phyloP scores from a whole-genome alignment of 2,797 vertebrate species.

The Thripadectes ignobilis region DNA sequence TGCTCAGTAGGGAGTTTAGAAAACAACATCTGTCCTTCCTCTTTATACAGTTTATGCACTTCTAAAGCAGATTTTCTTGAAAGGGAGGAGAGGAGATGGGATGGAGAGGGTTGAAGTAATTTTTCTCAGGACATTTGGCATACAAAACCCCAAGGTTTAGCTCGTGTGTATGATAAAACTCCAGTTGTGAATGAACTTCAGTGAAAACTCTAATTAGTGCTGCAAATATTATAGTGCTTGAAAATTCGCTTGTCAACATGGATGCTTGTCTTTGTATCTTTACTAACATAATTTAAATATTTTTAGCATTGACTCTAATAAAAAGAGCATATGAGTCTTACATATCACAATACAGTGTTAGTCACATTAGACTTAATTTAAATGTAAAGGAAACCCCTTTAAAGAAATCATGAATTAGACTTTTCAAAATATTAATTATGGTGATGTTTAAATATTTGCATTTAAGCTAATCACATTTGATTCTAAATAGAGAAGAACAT shows the following conservation, averaged over 20 bases:
- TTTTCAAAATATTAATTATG: constrained; percentile 52
- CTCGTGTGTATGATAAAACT: not conserved
- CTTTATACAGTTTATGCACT: not conserved
- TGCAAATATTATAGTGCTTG: not conserved
- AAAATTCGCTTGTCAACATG: not conserved
- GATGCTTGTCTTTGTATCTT: not conserved
- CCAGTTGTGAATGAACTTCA: not conserved
- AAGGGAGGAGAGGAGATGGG: not conserved
- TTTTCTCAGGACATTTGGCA: not conserved
- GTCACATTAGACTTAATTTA: not conserved
- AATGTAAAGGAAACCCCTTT: constrained; percentile 16
- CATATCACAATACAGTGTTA: not conserved
- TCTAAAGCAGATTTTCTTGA: not conserved
- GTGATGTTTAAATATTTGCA: constrained; percentile 63
- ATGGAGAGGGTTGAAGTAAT: not conserved
- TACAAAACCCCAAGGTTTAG: not conserved
- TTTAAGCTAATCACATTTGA: constrained; percentile 59
- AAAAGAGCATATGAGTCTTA: not conserved
- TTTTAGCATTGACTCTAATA: not conserved
- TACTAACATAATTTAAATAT: not conserved
- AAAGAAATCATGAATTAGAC: not conserved
- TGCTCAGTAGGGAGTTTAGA: not conserved
- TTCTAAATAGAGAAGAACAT: constrained; percentile 49
- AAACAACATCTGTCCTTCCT: not conserved
- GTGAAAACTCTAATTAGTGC: not conserved